Percentiles rank a stretch among this genome's conserved stretches.
Conservation (phyloP, 2,797 vertebrate genomes). For the Leptatherina wallacei region DNA sequence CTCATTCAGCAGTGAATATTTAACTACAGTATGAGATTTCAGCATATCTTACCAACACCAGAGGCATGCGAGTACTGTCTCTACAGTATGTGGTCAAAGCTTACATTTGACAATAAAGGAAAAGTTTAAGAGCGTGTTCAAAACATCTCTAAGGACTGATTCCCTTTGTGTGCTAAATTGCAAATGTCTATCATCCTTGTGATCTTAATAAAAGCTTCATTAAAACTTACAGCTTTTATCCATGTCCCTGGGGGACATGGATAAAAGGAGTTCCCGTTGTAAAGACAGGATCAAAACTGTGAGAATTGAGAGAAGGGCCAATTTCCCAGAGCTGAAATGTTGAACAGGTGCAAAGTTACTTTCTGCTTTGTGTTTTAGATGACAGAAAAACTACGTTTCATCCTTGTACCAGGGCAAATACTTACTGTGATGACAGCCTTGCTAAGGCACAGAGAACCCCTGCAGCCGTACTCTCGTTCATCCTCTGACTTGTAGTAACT, state of each 20-base stretch:
- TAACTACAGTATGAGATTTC: conserved; percentile 71
- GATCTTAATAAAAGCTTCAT: conserved; percentile 40
- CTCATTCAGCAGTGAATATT: conserved; percentile 67
- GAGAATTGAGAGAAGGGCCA: neutral
- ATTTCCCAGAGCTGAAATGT: neutral
- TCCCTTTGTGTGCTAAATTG: conserved; percentile 15
- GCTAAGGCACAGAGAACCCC: conserved; percentile 96
- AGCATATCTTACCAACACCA: conserved; percentile 50
- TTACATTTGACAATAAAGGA: conserved; percentile 21
- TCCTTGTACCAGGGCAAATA: conserved; percentile 11
- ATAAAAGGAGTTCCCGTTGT: conserved; percentile 32
- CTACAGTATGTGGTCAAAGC: conserved; percentile 16
- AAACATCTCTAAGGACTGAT: conserved; percentile 18
- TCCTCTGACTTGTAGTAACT: conserved; percentile 99
- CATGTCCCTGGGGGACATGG: conserved; percentile 22
- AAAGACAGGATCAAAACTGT: conserved; percentile 16
- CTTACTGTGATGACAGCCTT: conserved; percentile 97
- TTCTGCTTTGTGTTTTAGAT: neutral
- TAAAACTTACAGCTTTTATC: conserved; percentile 55
- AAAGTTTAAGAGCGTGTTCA: conserved; percentile 7
- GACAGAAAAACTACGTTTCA: neutral
- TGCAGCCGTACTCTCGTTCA: conserved; percentile 95
- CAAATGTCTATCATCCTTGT: conserved; percentile 22
- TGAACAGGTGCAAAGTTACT: conserved; percentile 27
- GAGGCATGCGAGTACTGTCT: conserved; percentile 26